Evolutionary conservation across 2,888 invertebrate species (phyloP).

Genomic region (Papilio gigon): DNA sequence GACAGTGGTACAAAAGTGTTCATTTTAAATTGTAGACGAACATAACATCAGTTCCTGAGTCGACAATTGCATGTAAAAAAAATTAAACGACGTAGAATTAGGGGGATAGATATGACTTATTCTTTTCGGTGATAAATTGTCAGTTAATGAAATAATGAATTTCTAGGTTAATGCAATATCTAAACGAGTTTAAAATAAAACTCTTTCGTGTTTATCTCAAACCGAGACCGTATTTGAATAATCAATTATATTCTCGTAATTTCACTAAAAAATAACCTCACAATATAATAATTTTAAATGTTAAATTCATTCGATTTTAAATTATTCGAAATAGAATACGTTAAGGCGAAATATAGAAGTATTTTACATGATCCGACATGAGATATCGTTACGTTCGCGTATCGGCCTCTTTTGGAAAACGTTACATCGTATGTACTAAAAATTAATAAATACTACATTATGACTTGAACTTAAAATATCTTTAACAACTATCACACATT

Average conservation of each 20-base stretch:
- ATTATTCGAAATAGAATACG: conserved; percentile 18
- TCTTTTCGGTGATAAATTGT: not conserved
- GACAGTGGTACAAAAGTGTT: not conserved
- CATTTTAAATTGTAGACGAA: not conserved
- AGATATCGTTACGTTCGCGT: conserved; percentile 41
- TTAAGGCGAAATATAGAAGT: conserved; percentile 9
- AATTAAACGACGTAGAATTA: not conserved
- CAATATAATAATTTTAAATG: conserved; percentile 11
- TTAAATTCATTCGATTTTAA: conserved; percentile 15
- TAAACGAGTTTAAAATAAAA: not conserved
- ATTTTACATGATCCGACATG: not conserved
- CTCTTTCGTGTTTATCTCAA: not conserved
- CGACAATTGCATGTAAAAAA: not conserved
- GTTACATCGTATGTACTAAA: conserved; percentile 66
- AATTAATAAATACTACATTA: conserved; percentile 79
- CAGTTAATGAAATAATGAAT: not conserved
- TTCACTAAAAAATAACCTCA: not conserved
- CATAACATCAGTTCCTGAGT: not conserved
- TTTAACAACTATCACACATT: conserved; percentile 49
- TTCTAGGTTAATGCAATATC: not conserved
- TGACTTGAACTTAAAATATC: conserved; percentile 78
- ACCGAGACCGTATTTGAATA: not conserved
- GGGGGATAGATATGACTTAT: not conserved
- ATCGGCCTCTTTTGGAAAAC: conserved; percentile 48
- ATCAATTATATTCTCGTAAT: not conserved